phyloP scores from a whole-genome alignment of 1,140 invertebrate genomes.

The Lutraria rhynchaena region DNA sequence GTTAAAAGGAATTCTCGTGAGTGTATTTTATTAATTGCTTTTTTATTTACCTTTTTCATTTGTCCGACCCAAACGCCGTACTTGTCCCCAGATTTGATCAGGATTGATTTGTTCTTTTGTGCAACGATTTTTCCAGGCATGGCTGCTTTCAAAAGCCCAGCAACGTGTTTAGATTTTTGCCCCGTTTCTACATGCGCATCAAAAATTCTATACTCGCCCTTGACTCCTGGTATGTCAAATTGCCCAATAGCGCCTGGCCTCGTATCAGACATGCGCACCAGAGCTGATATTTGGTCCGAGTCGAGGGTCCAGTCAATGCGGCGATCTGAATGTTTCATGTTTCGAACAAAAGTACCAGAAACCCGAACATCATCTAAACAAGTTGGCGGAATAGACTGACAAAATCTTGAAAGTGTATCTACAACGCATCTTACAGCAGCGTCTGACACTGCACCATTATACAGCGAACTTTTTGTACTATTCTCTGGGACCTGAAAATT shows the following conservation, averaged over 20 bases:
- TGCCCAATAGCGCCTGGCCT: constrained; percentile 12
- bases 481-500: background rate
- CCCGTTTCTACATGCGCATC: constrained; percentile 20
- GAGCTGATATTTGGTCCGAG: background rate
- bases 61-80: too few relatives aligned
- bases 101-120: too few relatives aligned
- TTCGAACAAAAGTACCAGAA: too few relatives aligned
- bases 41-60: too few relatives aligned
- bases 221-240: background rate
- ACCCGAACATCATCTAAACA: too few relatives aligned
- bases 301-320: constrained; percentile 15
- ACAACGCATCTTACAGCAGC: background rate
- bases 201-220: background rate
- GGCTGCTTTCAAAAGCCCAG: too few relatives aligned
- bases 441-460: constrained; percentile 10
- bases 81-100: too few relatives aligned
- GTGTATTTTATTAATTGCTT: too few relatives aligned
- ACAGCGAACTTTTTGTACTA: constrained; percentile 29
- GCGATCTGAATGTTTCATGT: constrained; percentile 14
- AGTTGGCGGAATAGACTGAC: too few relatives aligned
- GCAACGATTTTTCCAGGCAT: too few relatives aligned
- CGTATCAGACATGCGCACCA: constrained; percentile 34
- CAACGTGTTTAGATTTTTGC: too few relatives aligned
- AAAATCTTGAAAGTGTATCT: background rate
- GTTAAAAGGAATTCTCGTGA: too few relatives aligned